Conservation (phyloP, 2,797 vertebrate species). For the Catamblyrhynchus diadema region DNA sequence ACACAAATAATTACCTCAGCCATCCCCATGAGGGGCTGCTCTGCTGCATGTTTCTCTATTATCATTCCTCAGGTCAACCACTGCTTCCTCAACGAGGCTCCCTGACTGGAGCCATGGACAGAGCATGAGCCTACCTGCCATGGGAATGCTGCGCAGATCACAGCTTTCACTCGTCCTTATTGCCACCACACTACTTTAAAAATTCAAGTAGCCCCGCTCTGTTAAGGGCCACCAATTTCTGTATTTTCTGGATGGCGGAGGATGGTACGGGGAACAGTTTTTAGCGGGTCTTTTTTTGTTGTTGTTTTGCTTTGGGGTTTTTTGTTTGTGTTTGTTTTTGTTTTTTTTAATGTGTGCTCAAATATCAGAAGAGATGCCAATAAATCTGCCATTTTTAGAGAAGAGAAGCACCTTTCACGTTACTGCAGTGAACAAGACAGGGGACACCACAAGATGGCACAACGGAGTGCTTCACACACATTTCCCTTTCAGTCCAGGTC, state of each 20-base stretch:
- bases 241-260: not conserved
- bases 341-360: not conserved
- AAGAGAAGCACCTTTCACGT: not conserved
- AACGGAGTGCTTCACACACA: not conserved
- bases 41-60: not conserved
- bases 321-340: no score
- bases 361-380: not conserved
- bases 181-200: not conserved
- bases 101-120: accelerated
- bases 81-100: not conserved
- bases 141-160: accelerated
- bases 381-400: not conserved
- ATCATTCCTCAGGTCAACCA: not conserved
- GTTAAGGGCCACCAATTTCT: not conserved
- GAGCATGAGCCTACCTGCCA: not conserved
- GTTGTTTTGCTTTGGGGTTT: not conserved
- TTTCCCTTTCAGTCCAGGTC: not conserved
- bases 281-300: not conserved
- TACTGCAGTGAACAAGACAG: not conserved
- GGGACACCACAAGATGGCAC: constrained; percentile 58
- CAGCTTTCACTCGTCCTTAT: not conserved
- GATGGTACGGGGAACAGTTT: not conserved
- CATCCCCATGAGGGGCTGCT: not conserved
- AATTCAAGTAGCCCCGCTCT: not conserved
- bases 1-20: not conserved